These are phyloP conservation scores for Nettapus auritus DNA, from an alignment of 2,113 vertebrate genomes.

Conservation along the genomic window DNA sequence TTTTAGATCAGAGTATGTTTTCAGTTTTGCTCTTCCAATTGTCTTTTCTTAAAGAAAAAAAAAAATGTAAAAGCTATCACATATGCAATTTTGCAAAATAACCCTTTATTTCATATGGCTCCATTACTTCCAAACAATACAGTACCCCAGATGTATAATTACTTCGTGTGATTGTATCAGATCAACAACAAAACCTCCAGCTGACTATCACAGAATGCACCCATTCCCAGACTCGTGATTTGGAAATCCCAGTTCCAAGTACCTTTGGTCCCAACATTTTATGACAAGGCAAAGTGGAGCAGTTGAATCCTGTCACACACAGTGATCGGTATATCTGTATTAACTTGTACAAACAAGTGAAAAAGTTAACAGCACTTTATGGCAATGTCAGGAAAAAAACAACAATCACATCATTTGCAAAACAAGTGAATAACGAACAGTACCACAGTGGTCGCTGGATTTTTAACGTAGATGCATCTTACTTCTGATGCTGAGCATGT, in stretches of 20 bases:
- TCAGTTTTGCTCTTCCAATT: conserved; percentile 55
- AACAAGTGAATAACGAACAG: background rate
- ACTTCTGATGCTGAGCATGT: background rate
- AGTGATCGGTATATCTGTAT: conserved; percentile 38
- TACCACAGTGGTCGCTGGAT: background rate
- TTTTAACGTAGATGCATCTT: conserved; percentile 24
- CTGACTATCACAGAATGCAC: background rate
- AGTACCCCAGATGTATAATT: conserved; percentile 25
- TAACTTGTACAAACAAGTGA: conserved; percentile 24
- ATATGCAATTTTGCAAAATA: conserved; percentile 69
- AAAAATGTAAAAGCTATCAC: conserved; percentile 68
- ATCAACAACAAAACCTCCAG: conserved; percentile 38
- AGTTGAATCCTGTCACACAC: conserved; percentile 33
- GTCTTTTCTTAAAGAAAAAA: conserved; percentile 47
- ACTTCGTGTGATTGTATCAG: background rate
- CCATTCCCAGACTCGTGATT: background rate
- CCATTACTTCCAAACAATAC: conserved; percentile 46
- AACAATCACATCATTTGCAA: conserved; percentile 9
- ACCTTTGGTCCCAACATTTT: conserved; percentile 77
- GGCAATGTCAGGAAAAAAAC: conserved; percentile 13
- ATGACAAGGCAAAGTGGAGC: conserved; percentile 35
- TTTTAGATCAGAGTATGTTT: conserved; percentile 38
- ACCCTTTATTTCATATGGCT: conserved; percentile 68
- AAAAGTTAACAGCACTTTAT: conserved; percentile 42
- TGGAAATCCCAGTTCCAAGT: conserved; percentile 54